A percentile compares a stretch with the other conserved stretches of the same genome.
Evolutionary conservation across 2,888 invertebrate genomes (phyloP).

Genomic region (Drosophila austrosaltans): DNA sequence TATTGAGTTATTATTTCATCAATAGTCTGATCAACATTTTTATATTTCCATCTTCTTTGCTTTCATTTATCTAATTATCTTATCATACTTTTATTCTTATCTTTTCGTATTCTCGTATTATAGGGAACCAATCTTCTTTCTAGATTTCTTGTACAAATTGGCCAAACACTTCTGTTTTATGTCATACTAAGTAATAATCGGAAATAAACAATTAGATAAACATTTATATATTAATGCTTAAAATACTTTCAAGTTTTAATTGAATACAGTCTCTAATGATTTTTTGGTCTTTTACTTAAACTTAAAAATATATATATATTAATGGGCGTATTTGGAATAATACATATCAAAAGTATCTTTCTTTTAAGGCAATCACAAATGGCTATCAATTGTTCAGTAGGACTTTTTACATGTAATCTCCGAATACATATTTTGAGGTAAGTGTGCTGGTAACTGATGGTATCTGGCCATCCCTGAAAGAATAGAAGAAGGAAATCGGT

Average conservation of each 20-base stretch:
- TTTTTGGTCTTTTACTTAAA: not conserved
- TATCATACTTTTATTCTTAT: no score
- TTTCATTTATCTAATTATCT: no score
- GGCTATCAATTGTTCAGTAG: not conserved
- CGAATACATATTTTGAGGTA: constrained; percentile 80
- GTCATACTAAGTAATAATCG: no score
- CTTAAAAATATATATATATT: not conserved
- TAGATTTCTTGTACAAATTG: no score
- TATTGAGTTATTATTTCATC: no score
- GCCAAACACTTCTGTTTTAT: no score
- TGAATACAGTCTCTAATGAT: not conserved
- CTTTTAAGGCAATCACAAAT: constrained; percentile 4
- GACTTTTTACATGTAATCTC: constrained; percentile 70
- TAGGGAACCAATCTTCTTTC: no score
- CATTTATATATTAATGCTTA: not conserved
- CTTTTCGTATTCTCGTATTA: no score
- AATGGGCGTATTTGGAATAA: not conserved
- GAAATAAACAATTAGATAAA: not conserved
- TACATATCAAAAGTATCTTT: constrained; percentile 3
- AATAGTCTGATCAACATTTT: no score
- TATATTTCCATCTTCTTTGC: no score
- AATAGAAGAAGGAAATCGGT: not conserved
- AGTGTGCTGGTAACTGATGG: constrained; percentile 80
- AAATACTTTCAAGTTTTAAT: not conserved
- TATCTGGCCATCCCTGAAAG: constrained; percentile 77